Percentiles rank a stretch among this genome's conserved stretches.
These are phyloP conservation scores for Pangasianodon hypophthalmus DNA, from an alignment of 2,113 vertebrate genomes.

Conservation along the genomic window DNA sequence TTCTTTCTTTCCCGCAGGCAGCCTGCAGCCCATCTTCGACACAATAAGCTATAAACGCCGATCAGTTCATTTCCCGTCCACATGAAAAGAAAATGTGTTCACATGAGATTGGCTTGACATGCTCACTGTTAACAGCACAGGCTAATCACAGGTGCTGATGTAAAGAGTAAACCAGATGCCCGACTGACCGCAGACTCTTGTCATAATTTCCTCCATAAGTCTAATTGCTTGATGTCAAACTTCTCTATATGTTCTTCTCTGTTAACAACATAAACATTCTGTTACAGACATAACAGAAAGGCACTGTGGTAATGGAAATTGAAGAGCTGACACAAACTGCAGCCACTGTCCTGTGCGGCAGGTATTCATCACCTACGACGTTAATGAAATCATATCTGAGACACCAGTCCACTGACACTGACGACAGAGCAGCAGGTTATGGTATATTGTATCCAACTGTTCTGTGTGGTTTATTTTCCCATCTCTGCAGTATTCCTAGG, in stretches of 20 bases:
- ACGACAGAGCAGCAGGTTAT: not conserved
- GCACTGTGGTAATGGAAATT: not conserved
- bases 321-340: not conserved
- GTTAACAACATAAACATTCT: not conserved
- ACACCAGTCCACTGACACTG: not conserved
- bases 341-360: not conserved
- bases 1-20: conserved; percentile 66
- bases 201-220: not conserved
- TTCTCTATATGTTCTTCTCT: not conserved
- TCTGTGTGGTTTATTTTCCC: not conserved
- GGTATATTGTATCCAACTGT: not conserved
- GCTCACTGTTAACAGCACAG: conserved; percentile 20
- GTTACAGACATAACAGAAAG: not conserved
- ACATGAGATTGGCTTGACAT: conserved; percentile 9
- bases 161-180: not conserved
- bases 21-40: conserved; percentile 68
- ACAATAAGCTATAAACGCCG: conserved; percentile 58
- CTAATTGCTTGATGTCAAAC: not conserved
- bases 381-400: not conserved
- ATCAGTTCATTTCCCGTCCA: conserved; percentile 55
- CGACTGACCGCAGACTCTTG: not conserved
- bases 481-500: not conserved
- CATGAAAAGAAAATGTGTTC: conserved; percentile 12
- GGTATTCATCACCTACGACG: not conserved
- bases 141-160: conserved; percentile 21